Conservation (phyloP, 2,113 vertebrate species). For the Platichthys stellatus region DNA sequence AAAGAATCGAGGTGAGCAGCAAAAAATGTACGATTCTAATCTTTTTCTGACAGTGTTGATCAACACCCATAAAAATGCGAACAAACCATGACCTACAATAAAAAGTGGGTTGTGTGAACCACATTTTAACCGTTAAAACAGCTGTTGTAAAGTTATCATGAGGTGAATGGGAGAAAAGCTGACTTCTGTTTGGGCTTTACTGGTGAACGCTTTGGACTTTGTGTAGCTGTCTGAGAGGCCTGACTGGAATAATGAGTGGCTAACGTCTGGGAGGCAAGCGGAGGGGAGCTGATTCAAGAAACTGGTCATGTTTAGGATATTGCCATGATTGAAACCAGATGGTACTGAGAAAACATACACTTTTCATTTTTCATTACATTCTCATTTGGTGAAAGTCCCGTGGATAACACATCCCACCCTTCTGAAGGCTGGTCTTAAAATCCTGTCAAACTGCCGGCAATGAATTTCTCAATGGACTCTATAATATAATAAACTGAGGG, state of each 20-base stretch:
- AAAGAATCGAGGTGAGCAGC: background rate
- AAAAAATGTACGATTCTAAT: background rate
- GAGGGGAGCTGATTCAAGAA: constrained; percentile 62
- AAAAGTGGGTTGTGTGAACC: background rate
- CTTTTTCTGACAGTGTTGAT: background rate
- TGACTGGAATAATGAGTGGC: constrained; percentile 75
- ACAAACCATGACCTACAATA: background rate
- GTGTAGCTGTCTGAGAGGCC: constrained; percentile 56
- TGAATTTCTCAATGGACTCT: constrained; percentile 29
- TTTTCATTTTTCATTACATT: constrained; percentile 74
- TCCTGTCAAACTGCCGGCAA: background rate
- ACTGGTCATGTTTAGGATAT: constrained; percentile 74
- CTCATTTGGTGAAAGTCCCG: constrained; percentile 50
- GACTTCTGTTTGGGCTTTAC: constrained; percentile 27
- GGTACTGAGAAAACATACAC: constrained; percentile 67
- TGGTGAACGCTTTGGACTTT: constrained; percentile 39
- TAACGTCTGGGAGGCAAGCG: constrained; percentile 59
- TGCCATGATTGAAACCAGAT: constrained; percentile 71
- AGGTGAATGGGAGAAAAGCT: background rate
- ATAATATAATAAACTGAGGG: background rate
- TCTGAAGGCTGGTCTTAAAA: constrained; percentile 36
- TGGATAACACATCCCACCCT: constrained; percentile 27
- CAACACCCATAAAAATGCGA: background rate
- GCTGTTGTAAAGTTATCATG: background rate
- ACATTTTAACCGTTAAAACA: constrained; percentile 18